Conservation (phyloP, 2,797 vertebrate species). For the Microctenopoma lineatum region DNA sequence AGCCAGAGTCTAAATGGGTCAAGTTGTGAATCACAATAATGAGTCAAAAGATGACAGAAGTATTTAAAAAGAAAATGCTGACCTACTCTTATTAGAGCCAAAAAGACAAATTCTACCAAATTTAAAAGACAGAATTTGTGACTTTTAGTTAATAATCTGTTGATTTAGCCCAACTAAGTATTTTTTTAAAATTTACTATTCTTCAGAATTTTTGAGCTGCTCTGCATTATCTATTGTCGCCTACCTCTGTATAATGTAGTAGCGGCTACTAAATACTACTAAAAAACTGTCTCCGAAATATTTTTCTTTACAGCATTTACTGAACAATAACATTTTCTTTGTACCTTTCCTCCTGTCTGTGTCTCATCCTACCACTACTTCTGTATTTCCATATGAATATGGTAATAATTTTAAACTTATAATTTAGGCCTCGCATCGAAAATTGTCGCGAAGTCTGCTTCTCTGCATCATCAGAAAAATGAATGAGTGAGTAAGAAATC, state of each 20-base stretch:
- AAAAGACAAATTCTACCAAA: too few relatives aligned
- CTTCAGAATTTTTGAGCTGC: too few relatives aligned
- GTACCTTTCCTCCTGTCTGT: slow-evolving; percentile 33
- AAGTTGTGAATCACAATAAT: neutral
- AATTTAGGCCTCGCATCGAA: slow-evolving; percentile 50
- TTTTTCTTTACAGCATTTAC: neutral
- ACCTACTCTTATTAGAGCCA: too few relatives aligned
- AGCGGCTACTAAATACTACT: too few relatives aligned
- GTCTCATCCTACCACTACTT: slow-evolving; percentile 53
- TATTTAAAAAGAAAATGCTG: too few relatives aligned
- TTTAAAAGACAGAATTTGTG: too few relatives aligned
- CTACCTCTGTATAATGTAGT: too few relatives aligned
- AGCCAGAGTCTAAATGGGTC: neutral
- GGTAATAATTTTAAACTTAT: slow-evolving; percentile 55
- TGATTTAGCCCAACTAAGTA: neutral
- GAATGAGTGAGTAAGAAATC: slow-evolving; percentile 62
- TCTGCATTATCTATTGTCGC: too few relatives aligned
- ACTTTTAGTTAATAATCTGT: neutral
- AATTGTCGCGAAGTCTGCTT: slow-evolving; percentile 51
- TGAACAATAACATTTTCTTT: slow-evolving; percentile 36
- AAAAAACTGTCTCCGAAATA: neutral
- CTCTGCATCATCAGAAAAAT: slow-evolving; percentile 66
- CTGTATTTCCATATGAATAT: slow-evolving; percentile 43
- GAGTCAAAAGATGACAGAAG: too few relatives aligned
- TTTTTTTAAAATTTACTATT: too few relatives aligned